Evolutionary conservation across 2,113 vertebrate species (phyloP).

Genomic region (Amblyornis subalaris): DNA sequence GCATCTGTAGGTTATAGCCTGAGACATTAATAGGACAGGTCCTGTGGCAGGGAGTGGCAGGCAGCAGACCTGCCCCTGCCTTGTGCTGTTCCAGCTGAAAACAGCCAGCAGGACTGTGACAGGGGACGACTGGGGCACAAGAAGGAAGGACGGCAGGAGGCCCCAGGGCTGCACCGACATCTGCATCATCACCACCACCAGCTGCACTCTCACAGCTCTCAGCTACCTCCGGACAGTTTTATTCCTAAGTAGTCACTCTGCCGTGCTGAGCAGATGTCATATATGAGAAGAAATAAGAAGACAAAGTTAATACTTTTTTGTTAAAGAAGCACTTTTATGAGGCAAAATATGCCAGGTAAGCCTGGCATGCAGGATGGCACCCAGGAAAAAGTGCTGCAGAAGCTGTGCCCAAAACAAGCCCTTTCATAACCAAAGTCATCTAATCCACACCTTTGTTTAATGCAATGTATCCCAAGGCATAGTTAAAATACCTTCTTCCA

Average conservation of each 20-base stretch:
- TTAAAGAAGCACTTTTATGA: background rate
- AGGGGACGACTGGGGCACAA: fast-evolving
- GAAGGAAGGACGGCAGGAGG: fast-evolving
- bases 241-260: background rate
- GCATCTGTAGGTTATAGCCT: background rate
- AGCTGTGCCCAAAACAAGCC: background rate
- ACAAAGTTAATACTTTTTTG: background rate
- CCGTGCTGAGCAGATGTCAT: background rate
- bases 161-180: fast-evolving
- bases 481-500: background rate
- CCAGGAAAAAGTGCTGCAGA: background rate
- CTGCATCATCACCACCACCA: background rate
- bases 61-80: background rate
- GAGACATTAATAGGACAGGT: background rate
- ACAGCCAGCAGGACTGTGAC: background rate
- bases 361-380: background rate
- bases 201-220: background rate
- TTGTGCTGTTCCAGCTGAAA: background rate
- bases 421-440: background rate
- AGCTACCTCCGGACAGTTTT: background rate
- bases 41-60: background rate
- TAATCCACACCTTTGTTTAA: background rate
- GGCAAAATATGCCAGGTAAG: background rate
- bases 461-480: background rate
- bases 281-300: background rate